phyloP scores from a whole-genome alignment of 2,888 invertebrate species.

The Drosophila crucigera region DNA sequence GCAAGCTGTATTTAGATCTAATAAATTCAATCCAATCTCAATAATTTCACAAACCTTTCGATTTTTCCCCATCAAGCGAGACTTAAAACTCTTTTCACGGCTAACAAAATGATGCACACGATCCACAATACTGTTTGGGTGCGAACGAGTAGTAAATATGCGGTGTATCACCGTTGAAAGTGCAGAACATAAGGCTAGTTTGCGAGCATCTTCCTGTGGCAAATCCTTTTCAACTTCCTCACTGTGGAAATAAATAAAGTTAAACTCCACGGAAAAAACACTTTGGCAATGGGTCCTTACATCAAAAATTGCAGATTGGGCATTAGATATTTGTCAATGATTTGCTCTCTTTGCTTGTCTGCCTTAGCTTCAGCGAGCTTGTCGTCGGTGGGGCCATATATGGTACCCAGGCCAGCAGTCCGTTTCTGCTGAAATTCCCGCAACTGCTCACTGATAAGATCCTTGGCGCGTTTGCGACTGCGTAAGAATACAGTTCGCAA shows the following conservation, averaged over 20 bases:
- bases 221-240: conserved; percentile 89
- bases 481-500: conserved; percentile 95
- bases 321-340: conserved; percentile 90
- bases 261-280: background rate
- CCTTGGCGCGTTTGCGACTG: conserved; percentile 89
- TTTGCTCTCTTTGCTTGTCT: conserved; percentile 91
- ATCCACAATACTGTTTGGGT: conserved; percentile 88
- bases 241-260: conserved; percentile 79
- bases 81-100: conserved; percentile 92
- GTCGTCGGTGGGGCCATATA: conserved; percentile 95
- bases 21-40: background rate
- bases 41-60: conserved; percentile 86
- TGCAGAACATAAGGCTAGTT: conserved; percentile 89
- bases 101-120: conserved; percentile 93
- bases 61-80: conserved; percentile 89
- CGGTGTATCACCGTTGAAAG: conserved; percentile 92
- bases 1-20: background rate
- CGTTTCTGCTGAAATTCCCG: conserved; percentile 91
- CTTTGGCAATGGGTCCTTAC: conserved; percentile 85
- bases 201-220: conserved; percentile 88
- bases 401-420: conserved; percentile 94
- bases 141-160: conserved; percentile 89
- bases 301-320: conserved; percentile 90
- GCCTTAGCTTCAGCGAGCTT: conserved; percentile 92
- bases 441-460: conserved; percentile 84